Evolutionary conservation across 2,888 invertebrate species (phyloP).

Genomic region (Idaea biselata): DNA sequence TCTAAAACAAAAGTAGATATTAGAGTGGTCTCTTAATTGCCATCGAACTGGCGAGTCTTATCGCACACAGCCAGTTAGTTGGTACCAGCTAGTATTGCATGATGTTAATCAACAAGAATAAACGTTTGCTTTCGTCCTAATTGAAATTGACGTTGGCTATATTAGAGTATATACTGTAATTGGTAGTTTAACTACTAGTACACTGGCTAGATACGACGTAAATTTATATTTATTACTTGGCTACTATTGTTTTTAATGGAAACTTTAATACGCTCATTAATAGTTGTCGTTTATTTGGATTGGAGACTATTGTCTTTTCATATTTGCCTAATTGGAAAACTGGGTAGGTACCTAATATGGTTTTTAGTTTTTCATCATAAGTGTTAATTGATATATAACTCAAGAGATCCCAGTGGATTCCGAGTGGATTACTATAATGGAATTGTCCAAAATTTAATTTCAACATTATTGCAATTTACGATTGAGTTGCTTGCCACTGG

Average conservation of each 20-base stretch:
- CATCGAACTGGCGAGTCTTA: not conserved
- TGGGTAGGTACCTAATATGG: no score
- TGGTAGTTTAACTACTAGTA: not conserved
- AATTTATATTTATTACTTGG: not conserved
- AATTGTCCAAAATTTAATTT: no score
- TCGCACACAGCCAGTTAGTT: not conserved
- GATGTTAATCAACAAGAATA: conserved; percentile 49
- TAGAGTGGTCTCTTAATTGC: not conserved
- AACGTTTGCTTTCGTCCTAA: conserved; percentile 54
- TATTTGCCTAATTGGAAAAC: no score
- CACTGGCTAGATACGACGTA: not conserved
- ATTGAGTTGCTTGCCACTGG: no score
- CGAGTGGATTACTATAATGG: no score
- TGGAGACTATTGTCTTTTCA: no score
- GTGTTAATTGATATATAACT: no score
- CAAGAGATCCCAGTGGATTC: no score
- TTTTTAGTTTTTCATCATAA: no score
- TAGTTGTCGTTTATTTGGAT: no score
- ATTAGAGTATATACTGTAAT: not conserved
- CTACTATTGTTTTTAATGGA: not conserved
- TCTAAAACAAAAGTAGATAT: not conserved
- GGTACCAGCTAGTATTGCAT: conserved; percentile 28
- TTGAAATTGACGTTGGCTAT: conserved; percentile 47
- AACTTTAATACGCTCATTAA: not conserved
- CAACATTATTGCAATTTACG: no score